Evolutionary conservation across 2,888 invertebrate species (phyloP).

Genomic region (Diadegma fenestrale): DNA sequence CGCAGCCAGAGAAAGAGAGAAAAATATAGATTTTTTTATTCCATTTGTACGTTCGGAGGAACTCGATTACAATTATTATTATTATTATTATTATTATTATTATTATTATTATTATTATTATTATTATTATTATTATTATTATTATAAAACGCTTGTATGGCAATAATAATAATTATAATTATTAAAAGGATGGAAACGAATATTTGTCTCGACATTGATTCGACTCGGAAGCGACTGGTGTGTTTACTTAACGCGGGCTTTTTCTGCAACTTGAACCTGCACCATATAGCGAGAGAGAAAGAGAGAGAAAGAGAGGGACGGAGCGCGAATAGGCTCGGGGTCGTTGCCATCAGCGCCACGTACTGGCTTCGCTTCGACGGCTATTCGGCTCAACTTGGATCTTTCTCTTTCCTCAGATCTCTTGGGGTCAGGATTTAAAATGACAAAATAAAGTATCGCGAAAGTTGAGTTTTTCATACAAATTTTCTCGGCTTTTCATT

Average conservation of each 20-base stretch:
- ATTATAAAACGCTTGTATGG: background rate
- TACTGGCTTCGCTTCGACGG: slow-evolving; percentile 64
- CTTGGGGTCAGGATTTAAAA: slow-evolving; percentile 14
- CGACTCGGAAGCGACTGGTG: slow-evolving; percentile 15
- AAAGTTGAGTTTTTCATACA: background rate
- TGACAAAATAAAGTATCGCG: slow-evolving; percentile 8
- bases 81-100: slow-evolving; percentile 6
- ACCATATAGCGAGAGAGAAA: slow-evolving; percentile 39
- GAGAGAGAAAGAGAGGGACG: slow-evolving; percentile 42
- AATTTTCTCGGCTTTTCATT: background rate
- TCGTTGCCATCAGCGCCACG: slow-evolving; percentile 68
- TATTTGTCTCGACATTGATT: background rate
- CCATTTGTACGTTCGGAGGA: background rate
- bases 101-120: background rate
- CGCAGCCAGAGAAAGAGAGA: slow-evolving; percentile 34
- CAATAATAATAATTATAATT: slow-evolving; percentile 1
- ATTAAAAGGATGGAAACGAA: background rate
- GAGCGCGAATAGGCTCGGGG: slow-evolving; percentile 58
- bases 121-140: background rate
- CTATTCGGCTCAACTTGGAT: slow-evolving; percentile 64
- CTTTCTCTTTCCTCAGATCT: slow-evolving; percentile 13
- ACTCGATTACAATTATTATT: background rate
- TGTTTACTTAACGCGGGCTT: slow-evolving; percentile 33
- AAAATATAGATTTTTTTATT: background rate
- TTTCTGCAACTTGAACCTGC: slow-evolving; percentile 61